Base-by-base conservation (phyloP, 2,888 invertebrate species). In the Cataglyphis albicans region DNA sequence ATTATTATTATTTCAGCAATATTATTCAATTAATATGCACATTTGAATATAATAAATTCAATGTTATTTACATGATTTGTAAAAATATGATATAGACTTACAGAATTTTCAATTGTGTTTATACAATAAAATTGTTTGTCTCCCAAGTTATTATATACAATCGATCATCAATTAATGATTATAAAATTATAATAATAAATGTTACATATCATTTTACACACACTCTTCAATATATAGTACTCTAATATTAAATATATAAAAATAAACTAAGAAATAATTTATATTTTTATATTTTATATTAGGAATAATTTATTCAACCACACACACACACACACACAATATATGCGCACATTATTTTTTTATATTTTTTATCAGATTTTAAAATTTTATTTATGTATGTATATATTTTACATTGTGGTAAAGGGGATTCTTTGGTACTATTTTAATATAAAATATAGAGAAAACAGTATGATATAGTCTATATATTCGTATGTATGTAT, bases 1-100 rank as follows among this genome's bases (percentile, higher is more conserved):
- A 63, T 63, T 38, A 38, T 65, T 65, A 15, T 65, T 65, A 41
- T 29, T 29, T 67, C 18, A 18, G 29, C 29, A 29, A 67, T 29
- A 67, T 67, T 48, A 48, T 29, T 67, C 48, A 25, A 48, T 67
- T 44, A 12, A 52, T 15, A 38, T 38, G 4, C 38, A 52, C 29
- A n/a, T 38, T 18, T n/a, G 25, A 18, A 29, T 52, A 57, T 29
- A 65, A 65, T 65, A 38, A 55, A 35, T 76, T 52, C 44, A n/a
- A 10, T 15, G 9, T 65, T 65, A 76, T 76, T 76, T 76, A 76
- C 35, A 76, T 15, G 29, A 75, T 75, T 67, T 76, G 38, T 76
- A 75, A 64, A 75, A 75, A 75, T 75, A 72, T 6, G 21, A 18
- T 70, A 44, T 32, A 29, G n/a, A 74, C 21, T 21, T 74, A 63